Base-by-base conservation (phyloP, 1,140 invertebrate species). In the Anagrus nilaparvatae region DNA sequence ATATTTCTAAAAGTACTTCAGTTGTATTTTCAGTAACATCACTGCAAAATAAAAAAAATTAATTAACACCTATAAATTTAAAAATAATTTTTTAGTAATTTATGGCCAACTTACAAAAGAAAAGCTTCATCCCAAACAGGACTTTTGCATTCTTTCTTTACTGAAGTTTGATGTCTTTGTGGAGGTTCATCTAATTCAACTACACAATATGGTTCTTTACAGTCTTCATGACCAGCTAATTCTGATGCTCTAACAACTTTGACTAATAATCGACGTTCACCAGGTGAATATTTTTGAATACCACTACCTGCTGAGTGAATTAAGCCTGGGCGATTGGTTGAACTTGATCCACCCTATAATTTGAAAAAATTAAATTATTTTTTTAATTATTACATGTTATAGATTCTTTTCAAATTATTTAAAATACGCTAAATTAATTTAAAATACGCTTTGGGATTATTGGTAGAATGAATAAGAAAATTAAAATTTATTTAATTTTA, bases 121-220 rank as follows among this genome's bases (percentile, higher is more conserved):
- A 97, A 97, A 56, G 93, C 88, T 71, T 98, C 93, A 60, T 97
- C 90, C 93, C 93, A 97, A 50, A 80, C 74, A 1, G 93, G 93
- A 53, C 77, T 82, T 16, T 48, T 54, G 5, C 82, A 87, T 45
- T 84, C 84, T 51, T 81, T 84, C 39, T 82, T 79, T 2, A 79
- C 67, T 39, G 83, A 78, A 0, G 93, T 97, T 58, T 89, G 86
- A 69, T 94, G 88, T 54, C 85, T 90, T 64, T 97, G 92, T 0
- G 87, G 75, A 4, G 94, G 94, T 48, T 95, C 90, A 63, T 97
- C 94, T 73, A 97, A 79, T 67, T 95, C 90, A 5, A 96, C 81
- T 5, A 93, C 79, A 60, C 91, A 93, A 59, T 84, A 96, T 1
- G 92, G 87, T 51, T 92, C 82, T 8, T 72, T 65, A 50, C 76